Base-by-base conservation (phyloP, 2,797 vertebrate genomes). In the Melanotaenia maccullochi region DNA sequence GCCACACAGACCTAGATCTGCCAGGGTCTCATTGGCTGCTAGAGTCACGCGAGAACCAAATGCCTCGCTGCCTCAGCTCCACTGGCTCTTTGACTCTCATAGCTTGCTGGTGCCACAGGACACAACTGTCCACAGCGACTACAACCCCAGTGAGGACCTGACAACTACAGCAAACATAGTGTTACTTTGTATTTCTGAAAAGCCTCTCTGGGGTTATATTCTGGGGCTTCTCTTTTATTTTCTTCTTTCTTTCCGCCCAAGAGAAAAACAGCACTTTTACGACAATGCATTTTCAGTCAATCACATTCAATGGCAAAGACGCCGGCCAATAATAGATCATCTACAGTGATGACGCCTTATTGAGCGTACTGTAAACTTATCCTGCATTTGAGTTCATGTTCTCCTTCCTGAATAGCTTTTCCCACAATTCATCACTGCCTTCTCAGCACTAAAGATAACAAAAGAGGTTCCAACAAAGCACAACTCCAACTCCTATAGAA, bases 1-100 rank as follows among this genome's bases (percentile, higher is more conserved):
- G 91, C 76, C 85, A 87, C 78, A 87, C 83, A 90, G 88, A 90
- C 90, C 89, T 83, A 90, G 90, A 91, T 91, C 82, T 86, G 87
- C 89, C 66, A 60, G 25, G 73, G 75, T 82, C 83, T 79, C 88
- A 93, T 93, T 95, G 93, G 93, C 82, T 93, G 85, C 59, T n/a
- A 64, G 76, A 87, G 79, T 93, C 88, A 89, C 93, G 89, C 68
- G 84, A 87, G 84, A 92, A 52, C 65, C 64, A n/a, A 49, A 49
- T n/a, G 44, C 44, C 44, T 49, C 13, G 74, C 70, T 52, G 75
- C 82, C 83, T 89, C 86, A 88, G 86, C 86, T 90, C 81, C 59
- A 91, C 85, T 90, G 83, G 82, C 87, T 92, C 82, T 88, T 78
- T 92, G 91, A 93, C 89, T 90, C 89, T 84, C 89, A 93, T 90